A percentile compares a stretch with the other conserved stretches of the same genome.
Evolutionary conservation across 2,113 vertebrate genomes (phyloP).

Genomic region (Macquaria ambigua): DNA sequence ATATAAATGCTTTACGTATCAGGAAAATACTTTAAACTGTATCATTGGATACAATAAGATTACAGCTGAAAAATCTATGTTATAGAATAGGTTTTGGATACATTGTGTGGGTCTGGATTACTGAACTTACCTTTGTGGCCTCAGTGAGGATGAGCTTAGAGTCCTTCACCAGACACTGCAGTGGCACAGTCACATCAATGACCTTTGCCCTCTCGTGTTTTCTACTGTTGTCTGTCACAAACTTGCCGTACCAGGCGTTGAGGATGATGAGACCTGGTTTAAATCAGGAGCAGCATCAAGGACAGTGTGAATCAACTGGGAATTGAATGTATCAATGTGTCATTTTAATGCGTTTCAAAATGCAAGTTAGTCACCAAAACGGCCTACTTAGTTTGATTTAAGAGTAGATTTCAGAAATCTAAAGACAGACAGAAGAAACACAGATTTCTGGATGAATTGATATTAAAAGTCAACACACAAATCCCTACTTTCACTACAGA

Average conservation of each 20-base stretch:
- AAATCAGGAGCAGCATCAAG: conserved; percentile 5
- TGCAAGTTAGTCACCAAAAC: neutral
- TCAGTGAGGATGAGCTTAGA: conserved; percentile 99
- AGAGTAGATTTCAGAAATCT: neutral
- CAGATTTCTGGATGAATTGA: neutral
- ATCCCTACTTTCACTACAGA: neutral
- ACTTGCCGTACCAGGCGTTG: conserved; percentile 99
- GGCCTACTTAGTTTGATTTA: neutral
- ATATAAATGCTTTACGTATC: neutral
- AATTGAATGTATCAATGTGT: neutral
- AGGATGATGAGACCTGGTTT: conserved; percentile 93
- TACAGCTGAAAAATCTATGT: neutral
- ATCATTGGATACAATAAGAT: neutral
- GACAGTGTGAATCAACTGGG: neutral
- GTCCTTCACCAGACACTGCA: conserved; percentile 98
- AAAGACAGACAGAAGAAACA: neutral
- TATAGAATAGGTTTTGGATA: neutral
- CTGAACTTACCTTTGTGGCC: conserved; percentile 90
- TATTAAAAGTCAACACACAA: neutral
- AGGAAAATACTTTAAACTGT: neutral
- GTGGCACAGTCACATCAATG: conserved; percentile 96
- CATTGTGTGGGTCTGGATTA: neutral
- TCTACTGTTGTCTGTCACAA: conserved; percentile 95
- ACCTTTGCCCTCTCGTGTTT: conserved; percentile 94
- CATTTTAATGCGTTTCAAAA: conserved; percentile 1